Base-by-base conservation (phyloP, 2,888 invertebrate species). In the Alloplasta piceator region DNA sequence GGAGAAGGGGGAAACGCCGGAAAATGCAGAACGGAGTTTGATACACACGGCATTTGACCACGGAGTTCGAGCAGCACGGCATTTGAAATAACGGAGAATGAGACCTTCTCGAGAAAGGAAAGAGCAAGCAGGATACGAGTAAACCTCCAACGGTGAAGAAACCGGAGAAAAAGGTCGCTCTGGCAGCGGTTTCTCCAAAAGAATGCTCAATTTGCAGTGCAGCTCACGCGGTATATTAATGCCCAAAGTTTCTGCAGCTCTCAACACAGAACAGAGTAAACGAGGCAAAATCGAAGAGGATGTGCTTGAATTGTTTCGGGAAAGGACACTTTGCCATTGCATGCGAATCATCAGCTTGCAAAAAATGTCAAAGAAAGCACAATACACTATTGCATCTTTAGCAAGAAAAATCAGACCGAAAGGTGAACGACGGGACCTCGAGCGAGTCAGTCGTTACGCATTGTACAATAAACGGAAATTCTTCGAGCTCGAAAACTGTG, bases 371-470 rank as follows among this genome's bases (percentile, higher is more conserved):
- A 4, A 74, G 64, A 12, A 73, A 58, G 50, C 78, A 81, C 26
- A 81, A 81, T 9, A 78, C 78, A 16, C 16, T 74, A 10, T 14
- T 82, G 7, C 82, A 82, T 67, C 12, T 68, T 5, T 63, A 81
- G 7, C 52, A 52, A 68, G 64, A 75, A n/a, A 48, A 14, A 46
- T 1, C 63, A 9, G 68, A 82, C 4, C 14, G n/a, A 52, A 64
- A 48, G 7, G 9, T 74, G 10, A 64, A 41, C 38, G 56, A 58
- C 5, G 74, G 67, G 0, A 26, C 64, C 48, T 16, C 71, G 7
- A 64, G 55, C 3, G 74, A 60, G n/a, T 6, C 66, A 55, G 61
- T 76, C 2, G 41, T 73, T 5, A 12, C 58, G 10, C 43, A 50
- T n/a, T 63, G 50, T n/a, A n/a, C n/a, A n/a, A n/a, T n/a, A n/a